Evolutionary conservation across 1,140 invertebrate genomes (phyloP).

Genomic region (Penaeus japonicus): DNA sequence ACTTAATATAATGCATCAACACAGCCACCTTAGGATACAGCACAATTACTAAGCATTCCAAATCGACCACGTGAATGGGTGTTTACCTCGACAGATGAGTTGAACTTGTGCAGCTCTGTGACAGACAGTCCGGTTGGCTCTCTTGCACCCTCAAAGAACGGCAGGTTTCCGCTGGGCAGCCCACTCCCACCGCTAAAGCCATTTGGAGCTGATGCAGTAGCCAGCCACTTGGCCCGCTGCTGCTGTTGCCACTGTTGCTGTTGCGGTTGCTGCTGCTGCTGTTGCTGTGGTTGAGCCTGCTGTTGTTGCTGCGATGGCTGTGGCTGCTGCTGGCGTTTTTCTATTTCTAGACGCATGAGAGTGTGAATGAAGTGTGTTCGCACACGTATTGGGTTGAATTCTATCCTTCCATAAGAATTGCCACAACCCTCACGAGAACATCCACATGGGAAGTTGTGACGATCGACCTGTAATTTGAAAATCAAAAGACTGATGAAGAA

Average conservation of each 20-base stretch:
- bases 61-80: conserved; percentile 27
- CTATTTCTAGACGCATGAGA: conserved; percentile 90
- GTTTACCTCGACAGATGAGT: conserved; percentile 42
- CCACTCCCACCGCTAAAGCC: conserved; percentile 10
- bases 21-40: too few relatives aligned
- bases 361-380: conserved; percentile 98
- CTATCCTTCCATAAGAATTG: conserved; percentile 90
- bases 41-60: background rate
- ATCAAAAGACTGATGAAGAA: background rate
- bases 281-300: conserved; percentile 34
- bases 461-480: conserved; percentile 76
- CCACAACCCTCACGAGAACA: conserved; percentile 93
- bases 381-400: conserved; percentile 95
- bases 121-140: conserved; percentile 16
- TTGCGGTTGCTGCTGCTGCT: background rate
- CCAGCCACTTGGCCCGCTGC: conserved; percentile 51
- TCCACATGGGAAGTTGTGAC: conserved; percentile 94
- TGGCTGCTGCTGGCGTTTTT: conserved; percentile 69
- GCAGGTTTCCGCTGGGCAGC: conserved; percentile 29
- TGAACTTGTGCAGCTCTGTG: conserved; percentile 40
- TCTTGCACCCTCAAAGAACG: conserved; percentile 36
- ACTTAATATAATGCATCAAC: too few relatives aligned
- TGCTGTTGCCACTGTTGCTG: background rate
- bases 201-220: conserved; percentile 27
- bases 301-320: conserved; percentile 58